Percentiles rank a stretch among this genome's conserved stretches.
phyloP scores from a whole-genome alignment of 37 sponge, comb jelly and placozoan genomes.

The Eunapius fragilis region DNA sequence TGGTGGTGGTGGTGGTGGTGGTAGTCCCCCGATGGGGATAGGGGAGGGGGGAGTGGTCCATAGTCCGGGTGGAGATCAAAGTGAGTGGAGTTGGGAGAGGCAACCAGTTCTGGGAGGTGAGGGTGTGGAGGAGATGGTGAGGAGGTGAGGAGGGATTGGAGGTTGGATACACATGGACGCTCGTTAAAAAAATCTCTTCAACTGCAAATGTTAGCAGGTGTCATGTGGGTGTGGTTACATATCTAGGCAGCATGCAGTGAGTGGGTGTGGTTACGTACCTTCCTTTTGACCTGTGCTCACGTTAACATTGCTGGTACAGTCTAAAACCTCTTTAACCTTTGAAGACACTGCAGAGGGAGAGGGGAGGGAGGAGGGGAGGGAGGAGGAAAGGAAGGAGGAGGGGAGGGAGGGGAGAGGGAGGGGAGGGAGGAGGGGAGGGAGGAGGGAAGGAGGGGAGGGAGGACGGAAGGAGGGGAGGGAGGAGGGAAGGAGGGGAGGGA shows the following conservation, averaged over 20 bases:
- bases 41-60: not conserved
- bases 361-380: constrained; percentile 5
- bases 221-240: not conserved
- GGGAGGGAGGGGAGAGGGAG: not conserved
- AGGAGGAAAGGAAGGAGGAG: not conserved
- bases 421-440: not conserved
- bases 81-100: not conserved
- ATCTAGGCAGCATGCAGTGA: not conserved
- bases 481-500: constrained; percentile 2
- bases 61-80: not conserved
- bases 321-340: not conserved
- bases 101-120: no score
- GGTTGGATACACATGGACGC: not conserved
- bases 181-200: no score
- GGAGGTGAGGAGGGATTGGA: not conserved
- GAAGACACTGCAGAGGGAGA: constrained; percentile 7
- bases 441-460: not conserved
- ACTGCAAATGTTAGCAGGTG: not conserved
- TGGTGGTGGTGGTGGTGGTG: not conserved
- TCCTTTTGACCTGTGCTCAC: not conserved
- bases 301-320: not conserved
- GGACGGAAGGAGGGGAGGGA: constrained; percentile 1
- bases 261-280: not conserved
- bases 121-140: not conserved
- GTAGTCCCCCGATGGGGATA: not conserved